Conservation (phyloP, 2,113 vertebrate species). For the Austrofundulus limnaeus region DNA sequence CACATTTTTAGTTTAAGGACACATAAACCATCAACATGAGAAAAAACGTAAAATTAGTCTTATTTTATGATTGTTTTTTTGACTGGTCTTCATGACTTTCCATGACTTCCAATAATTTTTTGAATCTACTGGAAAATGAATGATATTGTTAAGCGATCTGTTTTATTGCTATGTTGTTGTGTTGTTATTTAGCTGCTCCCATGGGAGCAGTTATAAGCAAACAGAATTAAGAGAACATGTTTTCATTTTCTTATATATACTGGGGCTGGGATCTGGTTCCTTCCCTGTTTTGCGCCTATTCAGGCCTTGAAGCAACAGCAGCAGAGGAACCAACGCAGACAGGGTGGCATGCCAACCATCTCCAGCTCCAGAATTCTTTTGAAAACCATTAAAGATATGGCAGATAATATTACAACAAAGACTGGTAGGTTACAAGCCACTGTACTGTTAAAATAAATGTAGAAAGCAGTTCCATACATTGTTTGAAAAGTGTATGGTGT, state of each 20-base stretch:
- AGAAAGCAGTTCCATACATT: neutral
- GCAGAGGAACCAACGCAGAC: conserved; percentile 89
- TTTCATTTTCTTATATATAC: conserved; percentile 37
- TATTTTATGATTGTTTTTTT: too few relatives aligned
- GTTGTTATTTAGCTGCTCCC: conserved; percentile 37
- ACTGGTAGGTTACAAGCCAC: conserved; percentile 73
- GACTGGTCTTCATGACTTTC: too few relatives aligned
- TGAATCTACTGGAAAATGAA: too few relatives aligned
- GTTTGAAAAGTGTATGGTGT: neutral
- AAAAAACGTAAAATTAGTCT: too few relatives aligned
- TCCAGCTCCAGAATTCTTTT: conserved; percentile 86
- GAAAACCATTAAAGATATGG: conserved; percentile 85
- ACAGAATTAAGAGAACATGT: conserved; percentile 15
- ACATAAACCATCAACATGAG: too few relatives aligned
- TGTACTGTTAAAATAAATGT: neutral
- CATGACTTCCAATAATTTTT: too few relatives aligned
- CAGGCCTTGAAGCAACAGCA: conserved; percentile 94
- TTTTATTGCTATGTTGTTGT: conserved; percentile 13
- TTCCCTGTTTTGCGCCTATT: conserved; percentile 21
- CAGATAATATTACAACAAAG: conserved; percentile 76
- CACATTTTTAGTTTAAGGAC: too few relatives aligned
- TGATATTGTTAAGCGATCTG: conserved; percentile 35
- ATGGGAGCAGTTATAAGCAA: conserved; percentile 27
- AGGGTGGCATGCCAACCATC: conserved; percentile 81
- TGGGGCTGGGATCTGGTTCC: neutral